Base-by-base conservation (phyloP, 2,113 vertebrate species). In the Himantopus leucocephalus region DNA sequence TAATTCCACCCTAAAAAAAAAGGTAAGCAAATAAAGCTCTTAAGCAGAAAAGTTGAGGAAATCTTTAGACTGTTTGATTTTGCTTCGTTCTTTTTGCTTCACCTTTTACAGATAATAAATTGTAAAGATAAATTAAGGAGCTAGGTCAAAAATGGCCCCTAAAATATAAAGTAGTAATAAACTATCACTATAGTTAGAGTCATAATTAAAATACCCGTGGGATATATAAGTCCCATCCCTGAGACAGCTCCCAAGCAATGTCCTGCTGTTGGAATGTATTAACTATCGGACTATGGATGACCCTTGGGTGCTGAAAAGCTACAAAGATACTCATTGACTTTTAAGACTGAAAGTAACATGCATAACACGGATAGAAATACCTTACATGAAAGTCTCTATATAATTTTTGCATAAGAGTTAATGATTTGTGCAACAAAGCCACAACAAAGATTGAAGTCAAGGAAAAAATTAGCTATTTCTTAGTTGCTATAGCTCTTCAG, bases 201-300 rank as follows among this genome's bases (percentile, higher is more conserved):
- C 21, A 72, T 30, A 82, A 11, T 77, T 78, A 53, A 73, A 90
- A 92, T 84, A 60, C 26, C 26, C 50, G 12, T 52, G 50, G 12
- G 29, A 43, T 74, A 34, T 24, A 1, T 23, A 60, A 70, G 7
- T 37, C 39, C 12, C 30, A 52, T 30, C 27, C 30, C 8, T 24
- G 37, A 62, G 48, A 58, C 27, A 35, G 35, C 12, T 88, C 18
- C 43, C 26, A 27, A 74, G 55, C 20, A 78, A 15, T 50, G 45
- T 72, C 48, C 18, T 76, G 48, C 45, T 72, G 19, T 7, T 76
- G 87, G 27, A 79, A 34, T n/a, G 20, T 14, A 43, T 64, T 52
- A 56, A 56, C 27, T 59, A 18, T 39, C 16, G 0, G 1, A 4
- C n/a, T 59, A 5, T 0, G 60, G 48, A 50, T 27, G 30, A 73